Percentiles rank a stretch among this genome's conserved stretches.
These are phyloP conservation scores for Phaenicophaeus curvirostris DNA, from an alignment of 2,797 vertebrate genomes.

Conservation along the genomic window DNA sequence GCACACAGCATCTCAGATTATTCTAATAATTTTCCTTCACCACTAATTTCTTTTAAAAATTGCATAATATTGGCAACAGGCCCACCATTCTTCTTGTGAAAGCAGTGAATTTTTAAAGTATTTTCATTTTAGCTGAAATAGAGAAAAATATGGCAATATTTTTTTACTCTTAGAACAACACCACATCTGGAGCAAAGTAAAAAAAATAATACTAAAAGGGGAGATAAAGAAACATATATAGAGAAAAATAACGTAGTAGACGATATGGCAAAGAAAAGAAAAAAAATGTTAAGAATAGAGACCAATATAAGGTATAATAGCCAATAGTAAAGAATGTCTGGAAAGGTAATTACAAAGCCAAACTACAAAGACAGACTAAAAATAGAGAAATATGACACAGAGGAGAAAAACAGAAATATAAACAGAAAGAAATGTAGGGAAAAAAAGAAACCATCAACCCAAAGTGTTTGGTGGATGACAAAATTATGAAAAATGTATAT, in stretches of 20 bases:
- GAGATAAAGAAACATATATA: accelerated
- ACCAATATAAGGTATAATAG: background rate
- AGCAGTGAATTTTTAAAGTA: background rate
- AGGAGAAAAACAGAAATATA: background rate
- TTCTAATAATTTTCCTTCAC: background rate
- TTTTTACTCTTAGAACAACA: background rate
- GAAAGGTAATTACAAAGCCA: background rate
- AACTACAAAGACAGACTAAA: background rate
- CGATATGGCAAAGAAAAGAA: background rate
- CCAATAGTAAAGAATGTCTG: background rate
- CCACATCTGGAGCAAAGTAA: background rate
- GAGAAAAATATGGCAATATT: background rate
- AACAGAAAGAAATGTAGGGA: background rate
- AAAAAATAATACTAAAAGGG: background rate
- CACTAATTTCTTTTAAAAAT: background rate
- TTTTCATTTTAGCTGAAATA: background rate
- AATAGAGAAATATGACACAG: background rate
- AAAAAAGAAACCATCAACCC: background rate
- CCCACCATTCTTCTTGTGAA: background rate
- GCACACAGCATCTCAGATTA: accelerated
- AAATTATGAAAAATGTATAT: background rate
- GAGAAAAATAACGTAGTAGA: background rate
- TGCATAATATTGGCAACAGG: background rate
- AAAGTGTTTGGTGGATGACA: background rate
- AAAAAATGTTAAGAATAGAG: background rate